These are phyloP conservation scores for Cosmia trapezina DNA, from an alignment of 2,888 invertebrate species.

Conservation along the genomic window DNA sequence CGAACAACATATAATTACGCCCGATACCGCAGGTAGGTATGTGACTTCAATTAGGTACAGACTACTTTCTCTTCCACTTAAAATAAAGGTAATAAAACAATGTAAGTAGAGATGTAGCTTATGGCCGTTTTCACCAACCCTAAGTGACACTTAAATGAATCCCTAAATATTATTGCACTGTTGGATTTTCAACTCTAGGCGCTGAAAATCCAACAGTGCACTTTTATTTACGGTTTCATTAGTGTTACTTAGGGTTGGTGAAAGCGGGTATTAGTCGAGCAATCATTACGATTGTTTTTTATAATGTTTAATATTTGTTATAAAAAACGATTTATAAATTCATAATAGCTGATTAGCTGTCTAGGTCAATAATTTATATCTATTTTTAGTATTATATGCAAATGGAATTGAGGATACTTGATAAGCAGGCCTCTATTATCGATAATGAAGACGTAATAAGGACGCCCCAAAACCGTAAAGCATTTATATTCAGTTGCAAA, in stretches of 20 bases:
- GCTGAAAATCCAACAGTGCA: too few relatives aligned
- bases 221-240: too few relatives aligned
- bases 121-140: too few relatives aligned
- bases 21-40: constrained; percentile 26
- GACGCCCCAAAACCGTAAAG: not conserved
- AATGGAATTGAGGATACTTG: constrained; percentile 12
- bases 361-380: constrained; percentile 8
- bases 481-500: not conserved
- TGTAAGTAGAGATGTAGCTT: not conserved
- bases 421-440: constrained; percentile 11
- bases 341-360: not conserved
- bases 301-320: not conserved
- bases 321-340: constrained; percentile 5
- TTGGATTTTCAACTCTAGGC: too few relatives aligned
- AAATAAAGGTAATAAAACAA: constrained; percentile 36
- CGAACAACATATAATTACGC: constrained; percentile 47
- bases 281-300: not conserved
- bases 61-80: constrained; percentile 58
- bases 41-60: constrained; percentile 54
- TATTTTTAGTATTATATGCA: not conserved
- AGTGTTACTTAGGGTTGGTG: too few relatives aligned
- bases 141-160: too few relatives aligned
- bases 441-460: not conserved
- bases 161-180: too few relatives aligned
- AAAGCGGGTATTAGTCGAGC: not conserved